Base-by-base conservation (phyloP, 2,113 vertebrate genomes). In the Pithys albifrons region DNA sequence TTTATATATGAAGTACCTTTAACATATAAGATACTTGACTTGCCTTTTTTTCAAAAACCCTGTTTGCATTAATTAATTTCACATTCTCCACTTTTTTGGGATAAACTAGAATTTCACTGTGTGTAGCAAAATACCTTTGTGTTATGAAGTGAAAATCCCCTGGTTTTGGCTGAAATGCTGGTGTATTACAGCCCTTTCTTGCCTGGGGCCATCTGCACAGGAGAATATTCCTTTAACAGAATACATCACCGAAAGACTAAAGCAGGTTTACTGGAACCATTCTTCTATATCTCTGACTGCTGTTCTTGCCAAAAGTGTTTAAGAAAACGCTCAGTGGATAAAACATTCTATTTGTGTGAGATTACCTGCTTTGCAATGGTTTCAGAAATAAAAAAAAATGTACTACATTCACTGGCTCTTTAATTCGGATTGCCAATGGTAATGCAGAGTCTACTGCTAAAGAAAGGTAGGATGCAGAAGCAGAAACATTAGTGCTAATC, bases 401-500 rank as follows among this genome's bases (percentile, higher is more conserved):
- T 96, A 96, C 95, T 97, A 92, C 89, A 88, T 98, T 98, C 91
- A 87, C 97, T 98, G 98, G 96, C 97, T 98, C 98, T 98, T 98
- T 98, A 98, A 98, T 98, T 98, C 59, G 49, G 92, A 97, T 98
- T 97, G 95, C 98, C 97, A 98, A 95, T 97, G 97, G 95, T 98
- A 98, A 96, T 96, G 97, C 97, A 95, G 86, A 89, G 95, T 81
- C 89, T 95, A 64, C 55, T 4, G 77, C 97, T 97, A 92, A 73
- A 89, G 97, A 96, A 96, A 97, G 97, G 98, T 98, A 98, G 98
- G 96, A 96, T 98, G 97, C 97, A 97, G 94, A 97, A 97, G 97
- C 97, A 98, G 97, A 96, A 97, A 97, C 98, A 97, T 98, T 98
- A 98, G 96, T 97, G 97, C 97, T 98, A 98, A 98, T 98, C 98